These are phyloP conservation scores for Calliphora vomitoria DNA, from an alignment of 2,888 invertebrate genomes.

Conservation along the genomic window DNA sequence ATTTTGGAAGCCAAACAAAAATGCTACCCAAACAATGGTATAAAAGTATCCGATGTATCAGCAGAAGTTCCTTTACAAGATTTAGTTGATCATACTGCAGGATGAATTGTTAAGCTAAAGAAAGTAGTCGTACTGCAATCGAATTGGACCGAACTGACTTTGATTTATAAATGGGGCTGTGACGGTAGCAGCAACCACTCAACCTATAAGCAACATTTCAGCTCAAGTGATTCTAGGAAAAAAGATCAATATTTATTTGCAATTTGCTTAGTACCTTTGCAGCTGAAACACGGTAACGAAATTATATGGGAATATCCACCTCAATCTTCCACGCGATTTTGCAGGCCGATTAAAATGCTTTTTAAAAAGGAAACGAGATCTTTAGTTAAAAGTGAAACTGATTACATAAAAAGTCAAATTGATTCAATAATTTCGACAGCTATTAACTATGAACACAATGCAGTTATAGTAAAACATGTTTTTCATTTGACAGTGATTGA, in stretches of 20 bases:
- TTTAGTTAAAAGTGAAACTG: neutral
- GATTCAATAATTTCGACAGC: neutral
- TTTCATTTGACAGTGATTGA: no score
- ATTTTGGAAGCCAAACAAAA: neutral
- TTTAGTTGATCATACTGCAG: constrained; percentile 10
- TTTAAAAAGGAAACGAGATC: neutral
- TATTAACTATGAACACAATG: neutral
- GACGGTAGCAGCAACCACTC: neutral
- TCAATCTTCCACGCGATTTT: neutral
- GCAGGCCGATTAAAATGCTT: neutral
- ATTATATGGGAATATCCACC: neutral
- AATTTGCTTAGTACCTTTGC: neutral
- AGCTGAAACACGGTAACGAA: neutral
- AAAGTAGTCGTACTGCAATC: neutral
- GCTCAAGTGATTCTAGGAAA: neutral
- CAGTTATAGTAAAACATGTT: neutral
- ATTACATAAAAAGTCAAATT: neutral
- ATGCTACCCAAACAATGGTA: neutral
- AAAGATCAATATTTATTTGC: neutral
- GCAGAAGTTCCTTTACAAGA: constrained; percentile 17
- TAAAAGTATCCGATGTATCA: constrained; percentile 4
- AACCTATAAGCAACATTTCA: constrained; percentile 1
- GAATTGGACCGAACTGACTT: neutral
- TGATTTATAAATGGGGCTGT: neutral
- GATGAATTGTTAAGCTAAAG: neutral